phyloP scores from a whole-genome alignment of 1,140 invertebrate genomes.

The Mamestra configurata region DNA sequence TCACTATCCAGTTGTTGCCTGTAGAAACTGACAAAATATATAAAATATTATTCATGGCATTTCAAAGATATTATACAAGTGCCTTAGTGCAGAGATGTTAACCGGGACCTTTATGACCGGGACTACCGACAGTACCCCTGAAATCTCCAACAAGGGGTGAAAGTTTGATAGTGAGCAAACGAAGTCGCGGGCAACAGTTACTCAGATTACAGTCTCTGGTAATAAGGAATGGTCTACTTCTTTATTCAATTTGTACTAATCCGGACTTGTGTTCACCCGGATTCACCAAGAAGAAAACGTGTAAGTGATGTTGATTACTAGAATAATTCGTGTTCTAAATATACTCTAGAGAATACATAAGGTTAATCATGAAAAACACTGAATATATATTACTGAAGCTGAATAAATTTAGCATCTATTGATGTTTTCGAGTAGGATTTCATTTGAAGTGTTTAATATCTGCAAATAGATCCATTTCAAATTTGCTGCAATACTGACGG shows the following conservation, averaged over 20 bases:
- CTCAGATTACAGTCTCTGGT: background rate
- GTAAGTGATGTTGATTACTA: slow-evolving; percentile 10
- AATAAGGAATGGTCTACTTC: background rate
- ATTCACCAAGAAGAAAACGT: background rate
- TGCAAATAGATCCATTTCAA: slow-evolving; percentile 25
- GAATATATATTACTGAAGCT: background rate
- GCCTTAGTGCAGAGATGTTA: too few species aligned
- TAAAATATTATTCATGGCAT: too few species aligned
- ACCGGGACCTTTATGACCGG: too few species aligned
- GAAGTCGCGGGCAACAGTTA: background rate
- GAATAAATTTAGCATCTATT: background rate
- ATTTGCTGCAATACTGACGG: background rate
- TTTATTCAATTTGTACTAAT: slow-evolving; percentile 28
- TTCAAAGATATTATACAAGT: too few species aligned
- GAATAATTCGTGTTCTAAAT: background rate
- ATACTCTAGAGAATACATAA: background rate
- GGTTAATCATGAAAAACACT: background rate
- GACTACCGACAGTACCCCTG: too few species aligned
- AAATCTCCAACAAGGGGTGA: background rate
- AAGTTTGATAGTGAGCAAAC: background rate
- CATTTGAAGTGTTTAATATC: slow-evolving; percentile 21
- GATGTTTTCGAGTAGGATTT: background rate
- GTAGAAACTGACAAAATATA: too few species aligned
- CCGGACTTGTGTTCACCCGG: background rate
- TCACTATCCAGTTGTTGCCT: too few species aligned